These are phyloP conservation scores for Sialis fuliginosa DNA, from an alignment of 2,888 invertebrate species.

Conservation along the genomic window DNA sequence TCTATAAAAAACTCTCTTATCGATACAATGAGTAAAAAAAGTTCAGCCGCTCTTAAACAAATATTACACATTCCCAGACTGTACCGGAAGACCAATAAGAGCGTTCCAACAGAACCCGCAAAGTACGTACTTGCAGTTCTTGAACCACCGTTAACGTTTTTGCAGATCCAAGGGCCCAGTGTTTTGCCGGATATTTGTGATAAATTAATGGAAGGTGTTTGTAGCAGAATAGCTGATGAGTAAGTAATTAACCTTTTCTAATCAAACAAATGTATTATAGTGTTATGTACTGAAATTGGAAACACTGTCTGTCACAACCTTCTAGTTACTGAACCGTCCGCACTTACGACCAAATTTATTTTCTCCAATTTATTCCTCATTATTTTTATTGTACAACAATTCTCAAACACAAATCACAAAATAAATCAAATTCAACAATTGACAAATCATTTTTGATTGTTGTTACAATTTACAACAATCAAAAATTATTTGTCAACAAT, in stretches of 20 bases:
- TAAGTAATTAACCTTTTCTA: constrained; percentile 18
- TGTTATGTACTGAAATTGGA: neutral
- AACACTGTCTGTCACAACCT: constrained; percentile 2
- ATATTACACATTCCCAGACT: constrained; percentile 87
- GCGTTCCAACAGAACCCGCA: constrained; percentile 64
- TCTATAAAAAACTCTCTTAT: constrained; percentile 23
- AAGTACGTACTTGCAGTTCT: constrained; percentile 54
- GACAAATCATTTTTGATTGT: no score
- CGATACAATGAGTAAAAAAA: constrained; percentile 19
- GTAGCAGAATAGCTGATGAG: constrained; percentile 29
- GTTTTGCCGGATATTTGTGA: constrained; percentile 22
- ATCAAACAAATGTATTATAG: neutral
- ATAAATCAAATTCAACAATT: no score
- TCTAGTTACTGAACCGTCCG: no score
- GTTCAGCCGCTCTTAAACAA: constrained; percentile 36
- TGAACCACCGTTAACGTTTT: constrained; percentile 39
- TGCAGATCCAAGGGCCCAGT: constrained; percentile 26
- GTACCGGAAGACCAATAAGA: constrained; percentile 82
- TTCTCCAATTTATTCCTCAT: no score
- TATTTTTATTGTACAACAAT: no score
- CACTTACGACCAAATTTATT: no score
- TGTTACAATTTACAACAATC: no score
- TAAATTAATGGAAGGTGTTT: constrained; percentile 25
- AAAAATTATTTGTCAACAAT: no score
- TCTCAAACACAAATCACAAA: no score